A percentile compares a stretch with the other conserved stretches of the same genome.
Evolutionary conservation across 2,113 vertebrate genomes (phyloP).

Genomic region (Gobio gobio): DNA sequence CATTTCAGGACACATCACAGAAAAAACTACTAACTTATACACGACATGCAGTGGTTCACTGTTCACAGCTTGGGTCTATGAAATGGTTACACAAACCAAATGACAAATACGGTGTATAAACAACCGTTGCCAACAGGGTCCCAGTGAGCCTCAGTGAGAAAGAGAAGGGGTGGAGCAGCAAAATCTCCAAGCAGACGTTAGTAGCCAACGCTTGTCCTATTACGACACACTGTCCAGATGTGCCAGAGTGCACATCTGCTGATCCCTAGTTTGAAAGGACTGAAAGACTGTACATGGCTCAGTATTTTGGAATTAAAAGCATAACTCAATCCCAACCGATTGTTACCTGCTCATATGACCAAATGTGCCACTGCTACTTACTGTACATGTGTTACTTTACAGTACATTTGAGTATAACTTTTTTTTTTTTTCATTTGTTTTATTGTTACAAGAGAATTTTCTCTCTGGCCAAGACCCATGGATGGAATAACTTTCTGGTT

Average conservation of each 20-base stretch:
- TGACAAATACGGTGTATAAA: not conserved
- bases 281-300: slow-evolving; percentile 29
- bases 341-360: slow-evolving; percentile 4
- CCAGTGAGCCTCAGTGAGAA: slow-evolving; percentile 35
- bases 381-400: slow-evolving; percentile 33
- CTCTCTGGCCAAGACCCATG: slow-evolving; percentile 40
- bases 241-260: slow-evolving; percentile 56
- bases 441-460: slow-evolving; percentile 30
- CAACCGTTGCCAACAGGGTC: not conserved
- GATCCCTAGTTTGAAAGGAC: slow-evolving; percentile 22
- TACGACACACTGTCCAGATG: slow-evolving; percentile 61
- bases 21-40: not conserved
- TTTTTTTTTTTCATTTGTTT: not conserved
- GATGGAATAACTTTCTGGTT: slow-evolving; percentile 58
- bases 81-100: not conserved
- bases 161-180: slow-evolving; percentile 42
- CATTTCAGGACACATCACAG: slow-evolving; percentile 9
- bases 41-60: not conserved
- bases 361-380: slow-evolving; percentile 12
- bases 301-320: slow-evolving; percentile 24
- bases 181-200: slow-evolving; percentile 50
- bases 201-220: slow-evolving; percentile 57
- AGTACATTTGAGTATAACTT: slow-evolving; percentile 17
- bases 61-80: not conserved
- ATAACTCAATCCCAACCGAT: slow-evolving; percentile 17